A percentile compares a stretch with the other conserved stretches of the same genome.
Evolutionary conservation across 2,797 vertebrate genomes (phyloP).

Genomic region (Poliocrania exsul): DNA sequence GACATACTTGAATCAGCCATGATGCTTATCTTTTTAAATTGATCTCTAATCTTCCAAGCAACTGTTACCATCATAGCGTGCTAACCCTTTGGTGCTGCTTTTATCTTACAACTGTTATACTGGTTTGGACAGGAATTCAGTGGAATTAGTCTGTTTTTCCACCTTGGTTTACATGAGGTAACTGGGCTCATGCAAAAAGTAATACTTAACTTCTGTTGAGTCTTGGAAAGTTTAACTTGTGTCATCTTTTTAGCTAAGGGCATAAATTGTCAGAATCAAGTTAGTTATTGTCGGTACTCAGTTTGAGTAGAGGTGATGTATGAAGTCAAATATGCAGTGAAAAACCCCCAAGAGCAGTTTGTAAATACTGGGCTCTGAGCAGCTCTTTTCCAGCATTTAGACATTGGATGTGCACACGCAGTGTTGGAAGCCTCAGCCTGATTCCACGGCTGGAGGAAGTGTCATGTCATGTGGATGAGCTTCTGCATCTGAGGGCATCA

Average conservation of each 20-base stretch:
- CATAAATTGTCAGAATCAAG: neutral
- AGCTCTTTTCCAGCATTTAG: neutral
- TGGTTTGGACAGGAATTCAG: neutral
- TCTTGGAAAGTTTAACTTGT: neutral
- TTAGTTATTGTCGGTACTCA: neutral
- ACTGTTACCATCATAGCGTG: neutral
- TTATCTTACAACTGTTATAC: neutral
- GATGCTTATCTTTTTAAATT: neutral
- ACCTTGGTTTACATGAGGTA: rapidly evolving
- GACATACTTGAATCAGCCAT: neutral
- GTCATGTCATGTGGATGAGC: neutral
- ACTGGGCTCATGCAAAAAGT: neutral
- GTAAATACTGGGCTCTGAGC: neutral
- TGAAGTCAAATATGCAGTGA: neutral
- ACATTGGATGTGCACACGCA: neutral
- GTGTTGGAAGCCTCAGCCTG: neutral
- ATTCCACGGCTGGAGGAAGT: neutral
- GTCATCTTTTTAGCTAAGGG: neutral
- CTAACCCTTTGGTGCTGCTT: neutral
- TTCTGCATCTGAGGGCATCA: neutral
- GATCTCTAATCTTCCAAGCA: neutral
- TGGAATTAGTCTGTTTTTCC: neutral
- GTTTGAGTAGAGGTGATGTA: neutral
- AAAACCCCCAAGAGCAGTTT: neutral
- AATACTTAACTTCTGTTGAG: neutral